Base-by-base conservation (phyloP, 1,140 invertebrate species). In the Conus betulinus region DNA sequence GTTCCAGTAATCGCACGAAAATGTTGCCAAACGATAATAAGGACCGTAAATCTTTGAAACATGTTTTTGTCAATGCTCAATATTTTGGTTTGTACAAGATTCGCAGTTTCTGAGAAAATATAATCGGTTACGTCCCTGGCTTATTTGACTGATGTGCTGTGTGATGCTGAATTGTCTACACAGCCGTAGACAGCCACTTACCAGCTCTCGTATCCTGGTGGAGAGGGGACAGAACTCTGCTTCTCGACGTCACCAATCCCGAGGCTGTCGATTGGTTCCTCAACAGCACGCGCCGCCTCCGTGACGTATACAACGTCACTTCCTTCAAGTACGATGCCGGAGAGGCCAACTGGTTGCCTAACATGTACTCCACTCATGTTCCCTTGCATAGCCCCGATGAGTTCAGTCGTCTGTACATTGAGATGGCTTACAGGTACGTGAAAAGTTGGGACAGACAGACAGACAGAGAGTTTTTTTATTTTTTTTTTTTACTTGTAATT, bases 281-380 rank as follows among this genome's bases (percentile, higher is more conserved):
- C 0, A 92, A 93, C 4, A 94, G 97, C 86, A 93, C 98, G 0
- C 95, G 95, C 79, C 94, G 94, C 15, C 91, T 99, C 4, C 93
- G 97, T 89, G 93, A 95, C 0, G 95, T 96, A 2, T 96, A 93
- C 87, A 93, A 93, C 81, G 91, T 99, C 57, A 97, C 98, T 92
- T 97, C 97, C 89, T 98, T 98, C 90, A 99, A 99, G 94, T 99
- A 99, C 93, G 98, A 99, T 94, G 98, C 98, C 13, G 98, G 98
- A 20, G 98, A 98, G 95, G 95, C 97, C 0, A 97, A 97, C 84
- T 97, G 98, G 92, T 96, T 99, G 95, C 98, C 98, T 0, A 87
- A 91, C 17, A 81, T 90, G 1, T 92, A 91, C 83, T 90, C 87
- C 51, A 55, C 85, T 0, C 63, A 96, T 96, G 5, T 53, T 7